Conservation (phyloP, 2,797 vertebrate genomes). For the Poliocrania exsul region DNA sequence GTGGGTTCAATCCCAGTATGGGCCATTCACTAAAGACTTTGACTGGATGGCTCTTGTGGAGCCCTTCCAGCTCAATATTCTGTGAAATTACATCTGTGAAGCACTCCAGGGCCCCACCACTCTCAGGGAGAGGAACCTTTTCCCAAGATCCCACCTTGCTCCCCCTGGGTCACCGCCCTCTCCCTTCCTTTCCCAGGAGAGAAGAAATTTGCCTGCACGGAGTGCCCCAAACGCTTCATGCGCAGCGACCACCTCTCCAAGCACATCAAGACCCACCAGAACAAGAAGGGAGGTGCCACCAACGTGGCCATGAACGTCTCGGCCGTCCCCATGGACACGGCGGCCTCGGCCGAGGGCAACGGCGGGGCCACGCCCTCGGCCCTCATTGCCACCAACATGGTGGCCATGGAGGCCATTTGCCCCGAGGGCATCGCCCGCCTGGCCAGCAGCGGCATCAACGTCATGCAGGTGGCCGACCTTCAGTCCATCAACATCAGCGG, state of each 20-base stretch:
- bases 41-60: not conserved
- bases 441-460: constrained; percentile 90
- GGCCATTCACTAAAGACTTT: not conserved
- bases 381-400: constrained; percentile 85
- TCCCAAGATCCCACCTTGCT: not conserved
- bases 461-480: constrained; percentile 94
- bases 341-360: constrained; percentile 74
- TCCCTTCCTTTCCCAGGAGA: constrained; percentile 79
- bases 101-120: fast-evolving
- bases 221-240: constrained; percentile 98
- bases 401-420: constrained; percentile 92
- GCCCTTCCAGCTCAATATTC: not conserved
- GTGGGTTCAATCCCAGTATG: not conserved
- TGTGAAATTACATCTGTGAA: not conserved
- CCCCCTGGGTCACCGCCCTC: not conserved
- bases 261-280: constrained; percentile 94
- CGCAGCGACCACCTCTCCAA: constrained; percentile 97
- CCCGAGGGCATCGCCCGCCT: constrained; percentile 91
- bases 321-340: constrained; percentile 80
- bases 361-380: constrained; percentile 81
- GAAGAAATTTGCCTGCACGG: constrained; percentile 90
- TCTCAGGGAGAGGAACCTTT: fast-evolving
- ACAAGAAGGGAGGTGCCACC: constrained; percentile 84
- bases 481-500: constrained; percentile 91
- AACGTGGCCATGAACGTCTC: constrained; percentile 71